These are phyloP conservation scores for Homalodisca vitripennis DNA, from an alignment of 1,140 invertebrate genomes.

Conservation along the genomic window DNA sequence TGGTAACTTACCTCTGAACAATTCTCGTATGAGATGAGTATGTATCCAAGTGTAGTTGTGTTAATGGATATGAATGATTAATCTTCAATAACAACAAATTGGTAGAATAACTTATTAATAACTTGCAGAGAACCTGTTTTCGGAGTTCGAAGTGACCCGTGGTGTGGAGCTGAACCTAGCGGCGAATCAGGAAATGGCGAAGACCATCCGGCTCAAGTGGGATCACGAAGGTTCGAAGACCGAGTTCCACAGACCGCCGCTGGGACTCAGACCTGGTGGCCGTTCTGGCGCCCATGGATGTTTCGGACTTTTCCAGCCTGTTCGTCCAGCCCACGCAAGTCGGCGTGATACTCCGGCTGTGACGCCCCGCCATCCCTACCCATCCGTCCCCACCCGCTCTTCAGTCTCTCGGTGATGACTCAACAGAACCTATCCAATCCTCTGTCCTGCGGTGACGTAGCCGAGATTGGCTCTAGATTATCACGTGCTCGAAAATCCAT, in stretches of 20 bases:
- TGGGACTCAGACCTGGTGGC: conserved; percentile 4
- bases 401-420: no score
- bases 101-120: background rate
- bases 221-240: conserved; percentile 29
- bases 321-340: no score
- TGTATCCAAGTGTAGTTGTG: background rate
- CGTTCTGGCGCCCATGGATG: conserved; percentile 36
- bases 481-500: no score
- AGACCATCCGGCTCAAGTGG: conserved; percentile 34
- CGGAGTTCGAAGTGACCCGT: conserved; percentile 30
- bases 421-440: no score
- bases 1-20: background rate
- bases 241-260: conserved; percentile 12
- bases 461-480: no score
- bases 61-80: background rate
- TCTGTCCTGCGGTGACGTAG: no score
- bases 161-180: conserved; percentile 35
- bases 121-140: conserved; percentile 36
- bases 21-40: background rate
- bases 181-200: conserved; percentile 32
- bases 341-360: no score
- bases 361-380: no score
- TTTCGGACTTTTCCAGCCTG: no score
- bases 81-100: background rate
- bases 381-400: no score